Evolutionary conservation across 2,888 invertebrate genomes (phyloP), one percentile per base, ranked within the genome.

Genomic region (Hydriomena furcata): DNA sequence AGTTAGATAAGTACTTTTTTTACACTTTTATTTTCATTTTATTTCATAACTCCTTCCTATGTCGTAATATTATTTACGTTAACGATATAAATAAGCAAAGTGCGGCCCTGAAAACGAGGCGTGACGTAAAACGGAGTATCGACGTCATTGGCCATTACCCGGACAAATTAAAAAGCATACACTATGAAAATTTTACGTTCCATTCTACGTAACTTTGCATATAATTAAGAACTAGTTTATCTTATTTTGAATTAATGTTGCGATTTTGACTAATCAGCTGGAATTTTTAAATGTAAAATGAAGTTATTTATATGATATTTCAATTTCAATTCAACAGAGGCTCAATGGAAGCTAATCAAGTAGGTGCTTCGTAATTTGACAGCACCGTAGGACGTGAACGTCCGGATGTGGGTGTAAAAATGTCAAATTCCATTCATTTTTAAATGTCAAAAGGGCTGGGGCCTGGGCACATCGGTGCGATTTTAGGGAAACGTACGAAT

Each of bases 41-140:
- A 27, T 37, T 53, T n/a, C 41, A 42, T 49, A 48, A 13, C 49
- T 48, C 40, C 44, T 58, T 43, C 49, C 50, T 52, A 48, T 62
- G 64, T 72, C 66, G 65, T 71, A 65, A 64, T 66, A 71, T 66
- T 80, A 76, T 78, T 78, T 76, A 76, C 73, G 68, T 60, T 68
- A 63, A 68, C 65, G 73, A 73, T 66, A 76, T 75, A 83, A 82
- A 82, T 80, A 82, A 75, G 71, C 73, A 42, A 72, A 87, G 74
- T 87, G 73, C 87, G 88, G 79, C 87, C 87, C 88, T 88, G 89
- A 87, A 57, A 83, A 79, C 66, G 67, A 74, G 83, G 82, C 79
- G 82, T 89, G 88, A 89, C 89, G 88, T 87, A 83, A 79, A 52
- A 80, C 65, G 67, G 54, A 45, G 55, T 67, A 63, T 38, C 62